A percentile compares a stretch with the other conserved stretches of the same genome.
Conservation (phyloP, 1,140 invertebrate species). For the Drosophila suzukii region DNA sequence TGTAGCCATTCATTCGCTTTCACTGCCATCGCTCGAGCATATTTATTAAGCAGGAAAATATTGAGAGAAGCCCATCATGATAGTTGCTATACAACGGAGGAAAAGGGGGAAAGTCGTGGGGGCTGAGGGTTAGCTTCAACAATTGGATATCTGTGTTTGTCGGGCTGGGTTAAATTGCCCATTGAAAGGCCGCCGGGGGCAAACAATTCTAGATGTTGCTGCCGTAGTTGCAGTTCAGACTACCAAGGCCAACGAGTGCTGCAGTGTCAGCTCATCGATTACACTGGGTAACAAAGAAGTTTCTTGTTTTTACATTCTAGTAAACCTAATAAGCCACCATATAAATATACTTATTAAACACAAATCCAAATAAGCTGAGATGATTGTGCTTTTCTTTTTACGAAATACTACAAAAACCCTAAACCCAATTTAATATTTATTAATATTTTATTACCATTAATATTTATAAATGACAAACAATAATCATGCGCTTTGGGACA, state of each 20-base stretch:
- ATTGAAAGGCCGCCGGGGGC: constrained; percentile 71
- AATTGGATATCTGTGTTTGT: constrained; percentile 56
- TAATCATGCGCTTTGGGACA: too few relatives aligned
- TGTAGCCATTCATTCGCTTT: not conserved
- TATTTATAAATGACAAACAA: too few relatives aligned
- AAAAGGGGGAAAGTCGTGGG: not conserved
- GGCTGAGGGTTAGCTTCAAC: constrained; percentile 38
- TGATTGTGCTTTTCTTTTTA: too few relatives aligned
- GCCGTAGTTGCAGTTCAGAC: constrained; percentile 36
- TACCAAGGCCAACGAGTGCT: constrained; percentile 58
- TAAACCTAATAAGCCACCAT: too few relatives aligned
- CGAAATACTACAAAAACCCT: too few relatives aligned
- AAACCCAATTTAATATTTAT: too few relatives aligned
- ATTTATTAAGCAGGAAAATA: constrained; percentile 70
- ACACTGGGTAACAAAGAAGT: constrained; percentile 6
- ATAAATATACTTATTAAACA: too few relatives aligned
- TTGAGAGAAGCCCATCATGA: constrained; percentile 69
- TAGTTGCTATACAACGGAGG: constrained; percentile 43
- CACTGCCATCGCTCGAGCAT: constrained; percentile 43
- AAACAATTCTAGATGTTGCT: constrained; percentile 62
- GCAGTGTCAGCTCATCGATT: constrained; percentile 41
- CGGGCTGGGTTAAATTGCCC: constrained; percentile 67
- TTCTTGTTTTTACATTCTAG: too few relatives aligned
- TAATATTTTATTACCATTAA: too few relatives aligned
- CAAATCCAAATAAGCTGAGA: too few relatives aligned